A percentile compares a stretch with the other conserved stretches of the same genome.
phyloP scores from a whole-genome alignment of 2,888 invertebrate species.

The Notocelia uddmanniana region DNA sequence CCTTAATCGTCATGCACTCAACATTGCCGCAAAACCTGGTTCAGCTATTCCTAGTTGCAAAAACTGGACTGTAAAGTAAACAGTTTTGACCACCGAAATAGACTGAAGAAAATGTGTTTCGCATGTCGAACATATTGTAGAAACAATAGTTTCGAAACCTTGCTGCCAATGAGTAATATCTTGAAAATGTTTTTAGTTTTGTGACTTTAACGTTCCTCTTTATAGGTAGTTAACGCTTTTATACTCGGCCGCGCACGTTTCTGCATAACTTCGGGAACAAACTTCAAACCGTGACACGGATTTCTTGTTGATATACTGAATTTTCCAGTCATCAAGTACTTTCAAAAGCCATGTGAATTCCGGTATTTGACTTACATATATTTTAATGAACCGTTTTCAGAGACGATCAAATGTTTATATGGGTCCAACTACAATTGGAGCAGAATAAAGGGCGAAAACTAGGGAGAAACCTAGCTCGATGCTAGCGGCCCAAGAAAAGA shows the following conservation, averaged over 20 bases:
- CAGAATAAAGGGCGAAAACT: too few species aligned
- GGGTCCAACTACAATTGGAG: too few species aligned
- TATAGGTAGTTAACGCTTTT: slow-evolving; percentile 60
- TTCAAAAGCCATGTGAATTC: background rate
- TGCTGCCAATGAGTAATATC: slow-evolving; percentile 71
- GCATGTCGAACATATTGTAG: slow-evolving; percentile 73
- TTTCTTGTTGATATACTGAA: slow-evolving; percentile 16
- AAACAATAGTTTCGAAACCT: slow-evolving; percentile 72
- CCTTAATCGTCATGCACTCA: background rate
- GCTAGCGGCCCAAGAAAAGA: too few species aligned
- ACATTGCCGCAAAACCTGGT: slow-evolving; percentile 55
- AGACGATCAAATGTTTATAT: too few species aligned
- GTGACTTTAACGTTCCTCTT: slow-evolving; percentile 61
- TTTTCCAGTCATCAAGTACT: background rate
- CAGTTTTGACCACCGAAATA: slow-evolving; percentile 74
- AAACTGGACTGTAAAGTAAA: slow-evolving; percentile 71
- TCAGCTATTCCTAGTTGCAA: slow-evolving; percentile 69
- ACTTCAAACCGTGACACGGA: slow-evolving; percentile 49
- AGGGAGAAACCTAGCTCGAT: too few species aligned
- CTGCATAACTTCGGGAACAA: slow-evolving; percentile 50
- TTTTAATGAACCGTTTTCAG: too few species aligned
- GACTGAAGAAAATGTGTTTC: slow-evolving; percentile 70
- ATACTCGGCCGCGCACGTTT: slow-evolving; percentile 55
- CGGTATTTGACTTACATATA: too few species aligned
- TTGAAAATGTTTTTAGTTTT: slow-evolving; percentile 68